Evolutionary conservation across 2,797 vertebrate species (phyloP), one percentile per base, ranked within the genome.

Genomic region (Sebastes cheni): DNA sequence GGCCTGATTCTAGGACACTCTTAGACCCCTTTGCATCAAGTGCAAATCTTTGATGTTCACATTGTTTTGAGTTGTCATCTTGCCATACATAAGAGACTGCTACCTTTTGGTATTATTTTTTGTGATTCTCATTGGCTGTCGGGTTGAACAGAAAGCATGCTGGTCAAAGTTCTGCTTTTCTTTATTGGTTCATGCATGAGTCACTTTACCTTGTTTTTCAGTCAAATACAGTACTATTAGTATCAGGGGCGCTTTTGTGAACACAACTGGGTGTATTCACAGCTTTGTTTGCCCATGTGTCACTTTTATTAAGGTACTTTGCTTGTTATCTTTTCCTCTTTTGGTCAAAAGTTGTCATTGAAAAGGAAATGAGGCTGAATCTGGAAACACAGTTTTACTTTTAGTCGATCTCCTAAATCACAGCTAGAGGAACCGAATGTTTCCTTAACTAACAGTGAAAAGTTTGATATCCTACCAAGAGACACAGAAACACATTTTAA

Each of bases 101-200:
- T 58, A 25, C 42, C 8, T 74, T 77, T 59, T 80, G 23, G 4
- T 27, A 80, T 62, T 1, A 62, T 66, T 68, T 39, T 82, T 79
- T 36, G 36, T 86, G 39, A 50, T 73, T 67, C 34, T 75, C 61
- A 80, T 74, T 56, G 81, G 77, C 88, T 54, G 85, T 85, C 32
- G 50, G 55, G 36, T 81, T 75, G 60, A 85, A 85, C 61, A 76
- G 67, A 86, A 88, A 77, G 93, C 93, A 95, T 92, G 92, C 67
- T 87, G 68, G 42, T 83, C 9, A 6, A 69, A 67, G 67, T 55
- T 60, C 29, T 59, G 86, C 79, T 84, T 79, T 59, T 62, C 27
- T 54, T 87, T 80, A 83, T 75, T 73, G 82, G 72, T 82, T 79
- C 25, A 59, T 91, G 91, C 90, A 92, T 93, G 94, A 77, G 56